Conservation (phyloP, 2,113 vertebrate species). For the Parus major region DNA sequence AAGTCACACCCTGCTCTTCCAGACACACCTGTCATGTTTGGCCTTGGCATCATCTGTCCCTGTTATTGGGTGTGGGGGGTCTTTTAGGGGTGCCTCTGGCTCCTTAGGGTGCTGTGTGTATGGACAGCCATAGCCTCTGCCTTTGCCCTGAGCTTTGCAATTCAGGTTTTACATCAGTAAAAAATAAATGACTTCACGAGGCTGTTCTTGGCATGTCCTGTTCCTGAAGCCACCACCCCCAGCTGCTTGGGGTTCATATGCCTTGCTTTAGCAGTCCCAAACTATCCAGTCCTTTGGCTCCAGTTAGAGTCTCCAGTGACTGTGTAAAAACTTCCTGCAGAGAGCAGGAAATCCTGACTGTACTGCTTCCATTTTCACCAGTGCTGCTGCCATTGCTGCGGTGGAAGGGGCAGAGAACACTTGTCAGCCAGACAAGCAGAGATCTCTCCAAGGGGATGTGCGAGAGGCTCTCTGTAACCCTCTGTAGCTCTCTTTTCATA, state of each 20-base stretch:
- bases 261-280: neutral
- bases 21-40: rapidly evolving
- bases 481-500: neutral
- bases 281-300: neutral
- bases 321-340: neutral
- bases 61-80: neutral
- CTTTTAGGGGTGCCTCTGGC: neutral
- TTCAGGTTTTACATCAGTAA: neutral
- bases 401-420: neutral
- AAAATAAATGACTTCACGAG: rapidly evolving
- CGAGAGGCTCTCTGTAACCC: neutral
- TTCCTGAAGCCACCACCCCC: neutral
- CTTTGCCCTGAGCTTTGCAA: neutral
- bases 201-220: neutral
- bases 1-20: constrained; percentile 57
- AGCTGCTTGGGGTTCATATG: neutral
- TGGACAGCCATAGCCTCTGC: neutral
- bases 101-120: neutral
- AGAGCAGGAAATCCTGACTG: neutral
- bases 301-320: neutral
- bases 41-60: neutral
- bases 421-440: neutral
- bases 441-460: neutral
- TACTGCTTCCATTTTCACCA: neutral
- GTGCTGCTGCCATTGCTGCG: neutral